Base-by-base conservation (phyloP, 2,113 vertebrate species). In the Bos indicus region DNA sequence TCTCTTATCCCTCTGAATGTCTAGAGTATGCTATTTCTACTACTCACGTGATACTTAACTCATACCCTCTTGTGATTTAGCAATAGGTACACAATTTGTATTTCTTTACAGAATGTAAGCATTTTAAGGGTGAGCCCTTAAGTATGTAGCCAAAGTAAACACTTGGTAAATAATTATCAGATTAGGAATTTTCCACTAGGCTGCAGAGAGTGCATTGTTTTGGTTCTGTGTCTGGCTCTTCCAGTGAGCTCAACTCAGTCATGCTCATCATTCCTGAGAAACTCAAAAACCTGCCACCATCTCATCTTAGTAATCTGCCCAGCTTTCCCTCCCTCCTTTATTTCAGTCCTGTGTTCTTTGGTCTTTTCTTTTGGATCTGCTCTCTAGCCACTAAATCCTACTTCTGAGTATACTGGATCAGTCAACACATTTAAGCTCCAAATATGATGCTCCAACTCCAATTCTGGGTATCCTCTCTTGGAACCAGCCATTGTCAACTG, bases 91-190 rank as follows among this genome's bases (percentile, higher is more conserved):
- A 94, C 89, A 93, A 62, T 90, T 95, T 96, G 94, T 51, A 54
- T 97, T 95, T 85, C 91, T 88, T 54, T 74, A 80, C 16, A 88
- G 71, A 95, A 90, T 67, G 28, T 84, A 91, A 91, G 40, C 67
- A 78, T 48, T 92, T 87, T 64, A 94, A 96, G 92, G 21, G 30
- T 90, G 57, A 88, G 25, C 56, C n/a, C 51, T 93, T 88, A 77
- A 36, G 6, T 51, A 46, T 90, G 84, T 91, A 91, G 54, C 67
- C 62, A 90, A 96, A 96, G 33, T 94, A 93, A 96, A 87, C 92
- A 48, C 28, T 36, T 17, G 5, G 36, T 80, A 96, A 93, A 90
- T 93, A 92, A 96, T 90, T 51, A 89, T 67, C 90, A 67, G 67
- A 91, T 78, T 89, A 78, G 80, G 57, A 92, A 93, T 83, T 95